These are phyloP conservation scores for Stichopus horrens DNA, from an alignment of 53 echinoderm and acorn worm genomes.

Conservation along the genomic window DNA sequence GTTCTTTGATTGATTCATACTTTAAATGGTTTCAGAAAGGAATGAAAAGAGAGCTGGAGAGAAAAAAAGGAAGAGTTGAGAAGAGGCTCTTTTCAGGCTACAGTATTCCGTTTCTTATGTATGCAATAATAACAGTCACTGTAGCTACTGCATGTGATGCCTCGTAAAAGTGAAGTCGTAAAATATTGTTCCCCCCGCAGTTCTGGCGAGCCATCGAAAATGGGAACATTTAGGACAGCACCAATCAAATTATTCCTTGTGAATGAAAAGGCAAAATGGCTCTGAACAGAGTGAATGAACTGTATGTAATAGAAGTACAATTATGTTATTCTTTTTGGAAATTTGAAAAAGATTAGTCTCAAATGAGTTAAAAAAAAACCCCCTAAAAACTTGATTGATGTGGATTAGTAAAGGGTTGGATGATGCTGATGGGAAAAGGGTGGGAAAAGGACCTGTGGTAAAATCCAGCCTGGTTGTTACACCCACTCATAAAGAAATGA, in stretches of 20 bases:
- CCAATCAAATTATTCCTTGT: neutral
- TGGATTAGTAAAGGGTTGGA: no score
- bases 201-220: neutral
- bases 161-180: neutral
- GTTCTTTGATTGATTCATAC: slow-evolving; percentile 13
- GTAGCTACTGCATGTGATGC: neutral
- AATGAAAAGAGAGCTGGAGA: neutral
- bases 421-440: no score
- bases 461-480: no score
- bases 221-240: neutral
- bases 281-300: no score
- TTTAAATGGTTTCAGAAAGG: neutral
- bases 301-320: no score
- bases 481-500: no score
- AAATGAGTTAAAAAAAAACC: no score
- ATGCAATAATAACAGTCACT: neutral
- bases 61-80: neutral
- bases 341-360: no score
- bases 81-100: neutral
- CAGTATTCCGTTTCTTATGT: neutral
- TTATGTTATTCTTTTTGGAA: no score
- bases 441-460: no score
- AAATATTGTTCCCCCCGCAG: neutral
- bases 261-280: no score
- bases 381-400: no score